Evolutionary conservation across 2,797 vertebrate genomes (phyloP), one percentile per base, ranked within the genome.

Genomic region (Toxotes lorentzi): DNA sequence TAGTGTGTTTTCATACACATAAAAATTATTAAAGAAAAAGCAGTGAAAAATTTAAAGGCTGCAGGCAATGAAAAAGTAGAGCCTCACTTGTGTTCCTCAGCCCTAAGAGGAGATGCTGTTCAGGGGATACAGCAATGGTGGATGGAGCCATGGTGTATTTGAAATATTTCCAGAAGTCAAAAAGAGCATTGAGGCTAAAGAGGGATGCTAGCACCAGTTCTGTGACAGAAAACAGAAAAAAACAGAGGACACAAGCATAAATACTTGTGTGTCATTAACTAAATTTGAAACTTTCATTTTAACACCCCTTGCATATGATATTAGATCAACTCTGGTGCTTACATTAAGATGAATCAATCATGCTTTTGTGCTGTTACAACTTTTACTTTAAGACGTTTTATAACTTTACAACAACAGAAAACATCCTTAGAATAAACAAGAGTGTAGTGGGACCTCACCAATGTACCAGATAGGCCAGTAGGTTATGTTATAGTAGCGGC

Each of bases 141-240:
- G 94, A 94, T 0, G 97, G 97, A 54, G 97, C 95, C 93, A 99
- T 96, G 0, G 98, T 97, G 85, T 96, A 99, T 82, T 97, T 98
- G 86, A 98, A 99, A 78, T 99, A 99, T 58, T 95, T 96, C 98
- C 98, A 99, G 92, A 99, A 98, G 87, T 99, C 97, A 94, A 97
- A 97, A 43, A 99, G 91, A 50, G 97, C 97, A 32, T 98, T 99
- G 62, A 99, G 95, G 90, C 97, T 98, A 90, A 99, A 99, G 56
- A 99, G 84, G 38, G 94, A 95, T 0, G 96, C 97, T 23, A 99
- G 82, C 0, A 88, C 96, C 43, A 99, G 92, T 38, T 99, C 98
- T 99, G 86, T 21, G 19, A 67, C 64, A 5, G 0, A 73, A 8
- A 19, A 50, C 14, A 82, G 24, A 69, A 11, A n/a, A 69, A 45